Base-by-base conservation (phyloP, 2,797 vertebrate genomes). In the Percopsis omiscomaycus region DNA sequence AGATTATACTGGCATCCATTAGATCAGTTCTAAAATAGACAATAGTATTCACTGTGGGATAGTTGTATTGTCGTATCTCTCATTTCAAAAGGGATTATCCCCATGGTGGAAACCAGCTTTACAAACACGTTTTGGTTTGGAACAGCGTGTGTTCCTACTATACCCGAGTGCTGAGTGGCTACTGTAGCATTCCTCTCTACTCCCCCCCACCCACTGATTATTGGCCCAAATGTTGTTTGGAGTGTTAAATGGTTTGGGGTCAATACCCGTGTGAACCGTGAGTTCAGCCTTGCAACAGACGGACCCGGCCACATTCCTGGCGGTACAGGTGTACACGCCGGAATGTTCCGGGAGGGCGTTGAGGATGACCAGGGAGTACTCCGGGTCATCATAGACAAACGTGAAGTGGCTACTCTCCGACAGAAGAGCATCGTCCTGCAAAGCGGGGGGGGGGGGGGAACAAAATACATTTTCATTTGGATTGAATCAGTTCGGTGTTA, bases 281-380 rank as follows among this genome's bases (percentile, higher is more conserved):
- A 99, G 84, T 73, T 98, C 96, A 0, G 97, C 97, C 80, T 99
- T 99, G 92, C 97, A 99, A 84, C 94, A 96, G 67, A 95, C 92
- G 62, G 95, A 89, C 1, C 95, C 96, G 0, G 94, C 95, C 86
- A 94, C 79, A 78, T 98, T 99, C 80, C 89, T 93, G 0, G 95
- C 95, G 0, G 91, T 95, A 86, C 95, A 98, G 50, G 97, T 98
- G 63, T 96, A 98, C 22, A 98, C 95, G 0, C 96, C 96, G 0
- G 93, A 93, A 76, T 98, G 95, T 0, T 93, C 86, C 0, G 87
- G 66, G 0, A 83, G 85, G 0, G 95, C 88, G 0, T 95, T 97
- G 77, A 97, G 92, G 64, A 97, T 87, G 42, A 99, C 94, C 3
- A 99, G 91, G 0, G 96, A 98, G 55, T 96, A 97, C 75, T 99